These are phyloP conservation scores for Sphaerophoria rueppellii DNA, from an alignment of 2,888 invertebrate species.

Conservation along the genomic window DNA sequence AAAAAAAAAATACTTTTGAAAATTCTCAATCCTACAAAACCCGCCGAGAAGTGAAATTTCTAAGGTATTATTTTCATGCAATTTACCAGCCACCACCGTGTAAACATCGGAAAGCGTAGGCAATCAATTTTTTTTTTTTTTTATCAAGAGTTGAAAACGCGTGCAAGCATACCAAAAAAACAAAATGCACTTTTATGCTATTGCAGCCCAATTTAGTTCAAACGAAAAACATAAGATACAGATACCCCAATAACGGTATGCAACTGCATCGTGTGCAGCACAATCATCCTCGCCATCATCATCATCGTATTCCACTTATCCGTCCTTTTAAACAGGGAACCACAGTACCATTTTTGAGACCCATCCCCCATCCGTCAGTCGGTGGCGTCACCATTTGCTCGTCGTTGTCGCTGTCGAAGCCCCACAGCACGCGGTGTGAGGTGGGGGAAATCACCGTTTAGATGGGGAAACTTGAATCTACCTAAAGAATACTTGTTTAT, in stretches of 20 bases:
- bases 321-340: not conserved
- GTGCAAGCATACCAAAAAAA: conserved; percentile 34
- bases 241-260: conserved; percentile 40
- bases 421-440: not conserved
- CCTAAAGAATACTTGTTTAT: conserved; percentile 11
- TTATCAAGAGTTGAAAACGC: conserved; percentile 31
- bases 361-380: not conserved
- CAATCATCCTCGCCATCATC: conserved; percentile 54
- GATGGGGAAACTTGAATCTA: conserved; percentile 58
- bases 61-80: conserved; percentile 60
- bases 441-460: conserved; percentile 42
- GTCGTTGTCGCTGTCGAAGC: not conserved
- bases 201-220: conserved; percentile 31
- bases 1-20: not conserved
- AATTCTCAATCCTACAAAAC: too few relatives aligned
- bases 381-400: not conserved
- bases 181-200: conserved; percentile 36
- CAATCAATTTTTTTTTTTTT: conserved; percentile 45
- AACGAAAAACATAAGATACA: conserved; percentile 53
- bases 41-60: conserved; percentile 3
- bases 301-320: conserved; percentile 17
- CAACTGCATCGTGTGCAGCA: conserved; percentile 58
- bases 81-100: conserved; percentile 35
- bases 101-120: conserved; percentile 38
- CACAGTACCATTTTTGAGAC: conserved; percentile 31